These are phyloP conservation scores for Rotaria magnacalcarata DNA, from an alignment of 2,888 invertebrate genomes.

Conservation along the genomic window DNA sequence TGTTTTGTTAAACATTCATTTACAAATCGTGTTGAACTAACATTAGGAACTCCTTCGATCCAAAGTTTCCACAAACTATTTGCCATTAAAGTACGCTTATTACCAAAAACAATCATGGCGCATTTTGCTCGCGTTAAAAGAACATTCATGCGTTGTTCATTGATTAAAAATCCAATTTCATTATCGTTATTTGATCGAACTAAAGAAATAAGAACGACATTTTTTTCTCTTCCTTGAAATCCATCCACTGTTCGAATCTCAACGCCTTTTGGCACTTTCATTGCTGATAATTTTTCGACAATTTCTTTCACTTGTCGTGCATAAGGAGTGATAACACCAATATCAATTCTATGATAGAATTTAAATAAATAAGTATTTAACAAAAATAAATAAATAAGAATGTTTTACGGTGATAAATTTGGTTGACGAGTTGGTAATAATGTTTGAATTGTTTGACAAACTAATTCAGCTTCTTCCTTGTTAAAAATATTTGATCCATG, in stretches of 20 bases:
- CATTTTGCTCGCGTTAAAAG: background rate
- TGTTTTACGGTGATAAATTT: background rate
- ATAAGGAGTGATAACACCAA: background rate
- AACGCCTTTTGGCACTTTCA: background rate
- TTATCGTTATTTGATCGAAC: background rate
- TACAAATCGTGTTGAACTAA: background rate
- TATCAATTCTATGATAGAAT: background rate
- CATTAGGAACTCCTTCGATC: background rate
- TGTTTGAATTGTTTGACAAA: background rate
- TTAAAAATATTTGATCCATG: constrained; percentile 6
- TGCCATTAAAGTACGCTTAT: background rate
- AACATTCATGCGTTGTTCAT: constrained; percentile 15
- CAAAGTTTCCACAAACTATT: background rate
- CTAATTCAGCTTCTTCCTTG: background rate
- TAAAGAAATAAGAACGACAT: background rate
- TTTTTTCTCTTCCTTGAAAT: background rate
- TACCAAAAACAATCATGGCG: constrained; percentile 17
- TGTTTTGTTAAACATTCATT: background rate
- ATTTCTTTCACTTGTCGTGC: background rate
- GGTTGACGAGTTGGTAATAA: background rate
- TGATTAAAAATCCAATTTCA: constrained; percentile 3
- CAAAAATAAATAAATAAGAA: background rate
- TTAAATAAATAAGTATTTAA: no score
- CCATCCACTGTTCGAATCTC: constrained; percentile 14
- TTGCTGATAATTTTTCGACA: background rate